Evolutionary conservation across 2,888 invertebrate species (phyloP).

Genomic region (Acanthoscelides obtectus): DNA sequence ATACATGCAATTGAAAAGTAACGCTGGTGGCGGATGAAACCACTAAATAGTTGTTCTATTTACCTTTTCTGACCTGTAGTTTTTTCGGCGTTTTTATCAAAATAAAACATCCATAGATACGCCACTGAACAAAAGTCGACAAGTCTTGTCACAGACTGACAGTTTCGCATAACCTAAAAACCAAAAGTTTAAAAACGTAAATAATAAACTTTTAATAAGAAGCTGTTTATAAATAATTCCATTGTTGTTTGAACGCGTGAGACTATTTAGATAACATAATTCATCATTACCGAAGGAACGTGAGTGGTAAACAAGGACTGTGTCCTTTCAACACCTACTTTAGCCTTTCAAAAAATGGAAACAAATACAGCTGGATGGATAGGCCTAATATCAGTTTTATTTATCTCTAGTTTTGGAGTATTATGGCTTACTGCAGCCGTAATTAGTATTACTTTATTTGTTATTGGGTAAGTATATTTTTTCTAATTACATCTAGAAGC

Average conservation of each 20-base stretch:
- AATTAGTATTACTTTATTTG: slow-evolving; percentile 38
- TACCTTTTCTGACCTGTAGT: too few relatives aligned
- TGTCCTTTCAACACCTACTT: not conserved
- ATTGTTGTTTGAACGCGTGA: not conserved
- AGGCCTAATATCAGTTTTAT: slow-evolving; percentile 42
- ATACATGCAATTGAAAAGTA: too few relatives aligned
- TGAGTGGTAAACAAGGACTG: not conserved
- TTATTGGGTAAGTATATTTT: slow-evolving; percentile 40
- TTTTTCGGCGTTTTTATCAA: too few relatives aligned
- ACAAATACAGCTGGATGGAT: slow-evolving; percentile 41
- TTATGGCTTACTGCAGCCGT: slow-evolving; percentile 42
- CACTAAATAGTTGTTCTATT: too few relatives aligned
- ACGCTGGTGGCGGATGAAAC: too few relatives aligned
- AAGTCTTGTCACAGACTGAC: too few relatives aligned
- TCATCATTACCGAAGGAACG: not conserved
- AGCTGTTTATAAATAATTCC: not conserved
- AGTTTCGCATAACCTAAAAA: not conserved
- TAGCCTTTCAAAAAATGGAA: slow-evolving; percentile 27
- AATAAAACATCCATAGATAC: too few relatives aligned
- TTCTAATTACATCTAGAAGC: not conserved
- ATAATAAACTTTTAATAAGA: not conserved
- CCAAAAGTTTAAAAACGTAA: not conserved
- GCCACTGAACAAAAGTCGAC: too few relatives aligned
- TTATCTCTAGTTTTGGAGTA: slow-evolving; percentile 45
- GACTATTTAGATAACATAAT: not conserved